Base-by-base conservation (phyloP, 2,888 invertebrate species). In the Drosophila mimetica region DNA sequence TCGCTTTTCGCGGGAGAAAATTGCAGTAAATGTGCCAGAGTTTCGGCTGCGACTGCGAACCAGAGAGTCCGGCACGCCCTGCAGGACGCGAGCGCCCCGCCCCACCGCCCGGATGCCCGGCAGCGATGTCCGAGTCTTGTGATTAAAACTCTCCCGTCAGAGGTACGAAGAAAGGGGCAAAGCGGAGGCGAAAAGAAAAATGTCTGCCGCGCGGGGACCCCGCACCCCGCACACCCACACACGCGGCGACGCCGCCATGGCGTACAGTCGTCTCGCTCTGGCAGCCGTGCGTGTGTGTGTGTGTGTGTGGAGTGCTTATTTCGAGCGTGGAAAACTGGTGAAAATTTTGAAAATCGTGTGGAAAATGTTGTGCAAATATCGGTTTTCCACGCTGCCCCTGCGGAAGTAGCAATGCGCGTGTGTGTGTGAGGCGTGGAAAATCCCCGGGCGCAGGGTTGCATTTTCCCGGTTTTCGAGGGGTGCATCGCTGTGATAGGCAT, bases 111-210 rank as follows among this genome's bases (percentile, higher is more conserved):
- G 93, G 94, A 94, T 94, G 94, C 92, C 92, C 90, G 88, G 89
- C 86, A 91, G 92, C 91, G 92, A 92, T 92, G 90, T 90, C 91
- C 92, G 93, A 93, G 94, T 81, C 67, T 81, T 79, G 80, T 81
- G 80, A 94, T 94, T 94, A 93, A 91, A 89, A 86, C 88, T 86
- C 80, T 86, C 76, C 76, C 64, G 85, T 93, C 94, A 94, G 94
- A 91, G 91, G 91, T 92, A 90, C 74, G 94, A 71, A 66, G 54
- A 75, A 79, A 82, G n/a, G n/a, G n/a, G n/a, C n/a, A n/a, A n/a
- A n/a, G n/a, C n/a, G n/a, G n/a, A 93, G 65, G 59, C 5, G 13
- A 18, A 18, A 37, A 71, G 74, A 86, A 89, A 87, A 89, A 79
- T 79, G 71, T 85, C 76, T 52, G 75, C 61, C 72, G 76, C 61